Conservation (phyloP, 2,113 vertebrate genomes). For the Nasalis larvatus region DNA sequence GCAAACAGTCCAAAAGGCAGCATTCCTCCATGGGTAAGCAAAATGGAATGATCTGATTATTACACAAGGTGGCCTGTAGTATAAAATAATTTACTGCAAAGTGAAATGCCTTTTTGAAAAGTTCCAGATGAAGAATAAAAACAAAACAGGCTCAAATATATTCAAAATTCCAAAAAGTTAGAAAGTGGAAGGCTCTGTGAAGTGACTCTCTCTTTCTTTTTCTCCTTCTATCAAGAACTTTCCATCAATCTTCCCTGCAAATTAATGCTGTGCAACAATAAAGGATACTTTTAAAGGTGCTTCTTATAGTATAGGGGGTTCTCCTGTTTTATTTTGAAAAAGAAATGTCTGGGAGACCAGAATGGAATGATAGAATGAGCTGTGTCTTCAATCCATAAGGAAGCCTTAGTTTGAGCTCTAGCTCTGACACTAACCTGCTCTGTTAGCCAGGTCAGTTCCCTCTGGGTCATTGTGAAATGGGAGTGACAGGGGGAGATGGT, state of each 20-base stretch:
- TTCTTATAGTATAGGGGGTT: neutral
- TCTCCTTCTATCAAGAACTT: neutral
- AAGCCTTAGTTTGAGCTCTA: neutral
- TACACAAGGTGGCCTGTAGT: conserved; percentile 13
- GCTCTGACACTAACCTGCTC: neutral
- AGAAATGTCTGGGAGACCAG: neutral
- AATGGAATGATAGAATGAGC: neutral
- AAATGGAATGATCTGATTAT: conserved; percentile 14
- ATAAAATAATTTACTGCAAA: conserved; percentile 7
- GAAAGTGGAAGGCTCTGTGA: neutral
- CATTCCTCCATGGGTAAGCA: neutral
- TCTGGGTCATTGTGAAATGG: neutral
- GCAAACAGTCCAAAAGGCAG: neutral
- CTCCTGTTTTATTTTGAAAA: neutral
- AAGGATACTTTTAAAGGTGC: neutral
- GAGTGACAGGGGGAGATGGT: neutral
- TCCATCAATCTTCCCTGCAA: neutral
- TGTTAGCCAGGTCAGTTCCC: neutral
- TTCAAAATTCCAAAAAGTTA: conserved; percentile 27
- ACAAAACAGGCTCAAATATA: neutral
- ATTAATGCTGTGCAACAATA: neutral
- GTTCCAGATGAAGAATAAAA: conserved; percentile 42
- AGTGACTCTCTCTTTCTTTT: neutral
- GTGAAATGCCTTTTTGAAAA: conserved; percentile 31
- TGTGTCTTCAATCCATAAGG: neutral